phyloP scores from a whole-genome alignment of 2,113 vertebrate genomes.

The Hippocampus mohnikei region DNA sequence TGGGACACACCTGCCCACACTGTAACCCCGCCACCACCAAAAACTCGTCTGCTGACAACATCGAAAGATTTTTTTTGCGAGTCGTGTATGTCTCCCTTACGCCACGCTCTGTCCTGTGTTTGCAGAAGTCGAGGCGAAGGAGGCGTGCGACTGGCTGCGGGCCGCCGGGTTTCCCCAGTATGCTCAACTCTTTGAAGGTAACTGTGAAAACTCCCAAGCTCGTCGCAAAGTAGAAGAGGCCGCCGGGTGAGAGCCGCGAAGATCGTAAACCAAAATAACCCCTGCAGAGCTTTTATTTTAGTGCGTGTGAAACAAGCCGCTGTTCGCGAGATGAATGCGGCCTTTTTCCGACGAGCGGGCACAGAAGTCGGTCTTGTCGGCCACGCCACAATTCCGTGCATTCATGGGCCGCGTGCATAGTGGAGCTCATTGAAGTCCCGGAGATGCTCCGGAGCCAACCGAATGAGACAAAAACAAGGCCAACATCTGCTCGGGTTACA shows the following conservation, averaged over 20 bases:
- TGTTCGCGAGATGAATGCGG: slow-evolving; percentile 5
- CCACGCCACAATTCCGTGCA: slow-evolving; percentile 33
- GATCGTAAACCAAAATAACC: slow-evolving; percentile 29
- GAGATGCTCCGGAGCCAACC: slow-evolving; percentile 16
- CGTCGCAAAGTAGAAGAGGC: slow-evolving; percentile 23
- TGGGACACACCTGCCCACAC: no score
- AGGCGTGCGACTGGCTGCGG: slow-evolving; percentile 95
- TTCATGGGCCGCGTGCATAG: slow-evolving; percentile 46
- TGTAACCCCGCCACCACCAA: no score
- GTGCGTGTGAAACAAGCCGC: slow-evolving; percentile 10
- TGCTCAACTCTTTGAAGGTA: slow-evolving; percentile 95
- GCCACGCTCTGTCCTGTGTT: slow-evolving; percentile 49
- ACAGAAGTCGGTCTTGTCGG: slow-evolving; percentile 30
- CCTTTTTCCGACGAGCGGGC: slow-evolving; percentile 13
- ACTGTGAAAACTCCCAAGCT: slow-evolving; percentile 38
- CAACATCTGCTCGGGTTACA: slow-evolving; percentile 56
- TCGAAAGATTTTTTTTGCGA: no score
- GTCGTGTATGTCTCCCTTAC: slow-evolving; percentile 7
- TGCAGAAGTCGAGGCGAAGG: slow-evolving; percentile 94
- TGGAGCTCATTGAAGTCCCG: slow-evolving; percentile 36
- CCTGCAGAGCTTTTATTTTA: neutral
- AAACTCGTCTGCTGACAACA: no score
- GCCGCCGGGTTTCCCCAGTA: slow-evolving; percentile 98
- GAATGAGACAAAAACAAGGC: slow-evolving; percentile 50
- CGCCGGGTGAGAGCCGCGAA: slow-evolving; percentile 23